Evolutionary conservation across 1,140 invertebrate genomes (phyloP).

Genomic region (Triops cancriformis): DNA sequence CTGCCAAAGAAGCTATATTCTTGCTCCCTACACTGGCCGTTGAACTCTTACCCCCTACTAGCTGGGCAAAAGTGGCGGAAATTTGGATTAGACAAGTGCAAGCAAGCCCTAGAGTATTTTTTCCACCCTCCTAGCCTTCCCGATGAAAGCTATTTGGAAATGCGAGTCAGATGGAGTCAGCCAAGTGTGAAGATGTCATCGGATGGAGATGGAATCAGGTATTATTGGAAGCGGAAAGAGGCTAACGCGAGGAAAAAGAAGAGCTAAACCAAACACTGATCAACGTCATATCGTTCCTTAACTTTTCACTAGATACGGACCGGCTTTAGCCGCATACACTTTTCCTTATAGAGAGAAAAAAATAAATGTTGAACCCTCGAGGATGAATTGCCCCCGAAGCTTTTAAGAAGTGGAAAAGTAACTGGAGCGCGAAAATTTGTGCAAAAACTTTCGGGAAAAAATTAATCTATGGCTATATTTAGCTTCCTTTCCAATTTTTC

Average conservation of each 20-base stretch:
- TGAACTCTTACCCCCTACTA: not conserved
- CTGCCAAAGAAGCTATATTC: not conserved
- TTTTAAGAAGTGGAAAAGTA: too few species aligned
- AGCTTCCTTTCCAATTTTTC: too few species aligned
- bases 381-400: too few species aligned
- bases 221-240: constrained; percentile 1
- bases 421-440: too few species aligned
- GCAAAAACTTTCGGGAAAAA: too few species aligned
- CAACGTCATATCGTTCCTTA: not conserved
- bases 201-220: constrained; percentile 8
- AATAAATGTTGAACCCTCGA: not conserved
- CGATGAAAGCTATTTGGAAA: constrained; percentile 1
- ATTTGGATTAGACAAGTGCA: not conserved
- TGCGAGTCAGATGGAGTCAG: not conserved
- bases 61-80: not conserved
- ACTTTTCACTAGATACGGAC: not conserved
- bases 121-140: not conserved
- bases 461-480: too few species aligned
- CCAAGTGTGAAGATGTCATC: not conserved
- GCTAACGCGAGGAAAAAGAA: not conserved
- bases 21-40: not conserved
- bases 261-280: not conserved
- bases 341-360: not conserved
- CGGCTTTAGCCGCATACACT: not conserved
- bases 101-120: not conserved